A percentile compares a stretch with the other conserved stretches of the same genome.
phyloP scores from a whole-genome alignment of 1,140 invertebrate species.

The Neodiprion fabricii region DNA sequence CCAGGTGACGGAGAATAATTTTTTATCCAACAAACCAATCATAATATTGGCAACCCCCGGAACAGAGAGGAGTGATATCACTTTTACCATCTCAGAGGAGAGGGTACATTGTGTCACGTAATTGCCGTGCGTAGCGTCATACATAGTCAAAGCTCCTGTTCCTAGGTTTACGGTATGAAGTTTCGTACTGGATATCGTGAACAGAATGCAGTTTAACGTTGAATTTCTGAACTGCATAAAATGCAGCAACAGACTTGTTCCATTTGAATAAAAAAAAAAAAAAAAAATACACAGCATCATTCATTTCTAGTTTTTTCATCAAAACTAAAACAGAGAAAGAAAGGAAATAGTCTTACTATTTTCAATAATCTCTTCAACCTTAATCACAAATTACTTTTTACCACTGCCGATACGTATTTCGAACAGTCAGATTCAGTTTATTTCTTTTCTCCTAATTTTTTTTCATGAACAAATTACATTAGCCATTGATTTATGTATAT shows the following conservation, averaged over 20 bases:
- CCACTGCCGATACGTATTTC: too few species aligned
- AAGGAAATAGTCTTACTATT: too few species aligned
- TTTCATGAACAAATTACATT: background rate
- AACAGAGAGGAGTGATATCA: conserved; percentile 43
- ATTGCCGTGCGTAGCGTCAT: conserved; percentile 23
- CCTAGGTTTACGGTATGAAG: conserved; percentile 46
- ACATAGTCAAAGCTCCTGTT: conserved; percentile 38
- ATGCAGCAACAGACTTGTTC: too few species aligned
- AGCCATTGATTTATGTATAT: background rate
- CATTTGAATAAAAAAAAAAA: too few species aligned
- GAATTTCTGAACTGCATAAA: too few species aligned
- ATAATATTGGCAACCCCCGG: conserved; percentile 38
- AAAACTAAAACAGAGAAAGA: too few species aligned
- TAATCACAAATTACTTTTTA: too few species aligned
- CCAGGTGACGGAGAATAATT: conserved; percentile 45
- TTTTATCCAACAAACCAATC: conserved; percentile 46
- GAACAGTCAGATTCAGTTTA: background rate
- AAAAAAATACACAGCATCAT: too few species aligned
- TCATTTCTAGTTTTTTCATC: too few species aligned
- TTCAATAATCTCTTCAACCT: too few species aligned
- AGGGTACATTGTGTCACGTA: conserved; percentile 45
- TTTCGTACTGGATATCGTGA: conserved; percentile 37
- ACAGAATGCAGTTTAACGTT: conserved; percentile 29
- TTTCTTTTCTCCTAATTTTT: background rate
- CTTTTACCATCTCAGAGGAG: conserved; percentile 33